These are phyloP conservation scores for Brachionus paranguensis DNA, from an alignment of 1,140 invertebrate species.

Conservation along the genomic window DNA sequence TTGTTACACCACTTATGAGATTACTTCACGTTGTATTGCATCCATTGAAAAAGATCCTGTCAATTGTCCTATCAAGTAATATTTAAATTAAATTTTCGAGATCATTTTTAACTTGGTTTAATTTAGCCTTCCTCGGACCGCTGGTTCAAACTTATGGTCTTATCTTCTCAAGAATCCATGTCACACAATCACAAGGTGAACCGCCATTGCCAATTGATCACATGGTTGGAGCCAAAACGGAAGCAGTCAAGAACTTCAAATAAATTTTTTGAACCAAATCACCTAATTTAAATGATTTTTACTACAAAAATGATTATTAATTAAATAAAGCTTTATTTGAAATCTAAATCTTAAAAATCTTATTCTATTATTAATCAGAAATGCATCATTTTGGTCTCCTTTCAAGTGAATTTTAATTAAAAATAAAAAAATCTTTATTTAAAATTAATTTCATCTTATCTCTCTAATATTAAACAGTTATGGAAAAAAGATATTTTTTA, in stretches of 20 bases:
- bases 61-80: slow-evolving; percentile 31
- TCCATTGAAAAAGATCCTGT: slow-evolving; percentile 45
- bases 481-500: too few species aligned
- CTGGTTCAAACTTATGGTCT: not conserved
- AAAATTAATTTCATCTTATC: too few species aligned
- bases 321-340: not conserved
- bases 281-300: not conserved
- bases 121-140: not conserved
- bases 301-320: not conserved
- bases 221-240: not conserved
- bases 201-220: slow-evolving; percentile 21
- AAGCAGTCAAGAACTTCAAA: slow-evolving; percentile 5
- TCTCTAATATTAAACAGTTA: too few species aligned
- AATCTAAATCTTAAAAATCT: not conserved
- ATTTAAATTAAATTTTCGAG: too few species aligned
- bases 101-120: too few species aligned
- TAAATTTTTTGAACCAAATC: not conserved
- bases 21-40: slow-evolving; percentile 46
- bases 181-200: slow-evolving; percentile 2
- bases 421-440: too few species aligned
- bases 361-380: not conserved
- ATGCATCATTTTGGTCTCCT: too few species aligned
- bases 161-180: slow-evolving; percentile 14
- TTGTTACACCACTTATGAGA: slow-evolving; percentile 48
- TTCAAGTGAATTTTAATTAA: too few species aligned